phyloP scores from a whole-genome alignment of 2,113 vertebrate genomes.

The Nesogale talazaci region DNA sequence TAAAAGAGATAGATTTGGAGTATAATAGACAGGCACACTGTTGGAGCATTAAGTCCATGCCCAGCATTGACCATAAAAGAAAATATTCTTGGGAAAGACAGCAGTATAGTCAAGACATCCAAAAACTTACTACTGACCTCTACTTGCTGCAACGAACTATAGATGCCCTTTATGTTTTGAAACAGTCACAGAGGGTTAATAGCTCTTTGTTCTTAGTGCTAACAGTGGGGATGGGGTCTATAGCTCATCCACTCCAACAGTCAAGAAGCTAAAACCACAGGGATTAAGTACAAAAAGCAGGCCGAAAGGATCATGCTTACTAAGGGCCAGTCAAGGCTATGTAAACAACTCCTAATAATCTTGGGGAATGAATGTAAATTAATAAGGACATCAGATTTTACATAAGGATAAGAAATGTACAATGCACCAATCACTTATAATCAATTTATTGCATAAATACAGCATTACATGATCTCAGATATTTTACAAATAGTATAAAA shows the following conservation, averaged over 20 bases:
- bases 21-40: background rate
- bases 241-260: background rate
- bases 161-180: background rate
- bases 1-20: background rate
- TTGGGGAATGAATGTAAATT: constrained; percentile 24
- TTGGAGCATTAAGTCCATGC: rapidly evolving
- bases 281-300: background rate
- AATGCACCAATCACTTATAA: too few relatives aligned
- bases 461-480: too few relatives aligned
- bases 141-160: background rate
- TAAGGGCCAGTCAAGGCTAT: background rate
- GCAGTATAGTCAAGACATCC: background rate
- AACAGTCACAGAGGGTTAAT: background rate
- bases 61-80: background rate
- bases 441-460: too few relatives aligned
- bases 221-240: background rate
- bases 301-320: background rate
- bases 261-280: background rate
- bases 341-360: background rate
- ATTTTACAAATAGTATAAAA: too few relatives aligned
- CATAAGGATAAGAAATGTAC: background rate
- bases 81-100: background rate
- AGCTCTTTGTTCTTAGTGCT: background rate
- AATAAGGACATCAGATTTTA: background rate
- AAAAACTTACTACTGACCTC: background rate